Evolutionary conservation across 1,140 invertebrate genomes (phyloP), one percentile per base, ranked within the genome.

Genomic region (Portunus trituberculatus): DNA sequence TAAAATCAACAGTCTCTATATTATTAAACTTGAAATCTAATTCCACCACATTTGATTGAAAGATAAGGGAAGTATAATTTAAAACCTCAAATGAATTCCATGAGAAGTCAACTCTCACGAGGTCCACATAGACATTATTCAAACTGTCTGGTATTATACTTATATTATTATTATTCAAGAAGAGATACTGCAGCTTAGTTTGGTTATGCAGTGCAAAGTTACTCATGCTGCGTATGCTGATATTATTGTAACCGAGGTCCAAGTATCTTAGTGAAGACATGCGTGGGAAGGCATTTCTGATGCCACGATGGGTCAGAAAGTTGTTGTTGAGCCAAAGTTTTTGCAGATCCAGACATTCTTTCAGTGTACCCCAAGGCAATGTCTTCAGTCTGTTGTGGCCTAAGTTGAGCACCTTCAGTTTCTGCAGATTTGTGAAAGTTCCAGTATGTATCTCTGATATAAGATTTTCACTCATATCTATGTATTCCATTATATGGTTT

Each of bases 241-340:
- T 93, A 45, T 95, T 93, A 46, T 95, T 95, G 59, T 86, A 16
- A 25, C 94, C 94, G 45, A 95, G 83, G 89, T 95, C 90, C 12
- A 95, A 16, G 46, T 89, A 88, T 3, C 39, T 76, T 7, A 95
- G 86, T 32, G 59, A 29, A 32, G 89, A 25, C 46, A 29, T 4
- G 0, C 10, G 1, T 10, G 87, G 82, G 10, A 14, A n/a, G 94
- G 91, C 32, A 95, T 88, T 32, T 14, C 32, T 82, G 31, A 39
- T 4, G 2, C 76, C 28, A 82, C n/a, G 10, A 95, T 46, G 31
- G 16, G 25, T n/a, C 45, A 95, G 48, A 25, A 89, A 25, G 76
- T 95, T 95, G 31, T 92, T 32, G 29, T 91, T 92, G 16, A 95
- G 76, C 67, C 76, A 4, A 39, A 95, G 91, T 20, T 28, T 89